A percentile compares a stretch with the other conserved stretches of the same genome.
Evolutionary conservation across 1,140 invertebrate genomes (phyloP).

Genomic region (Cotesia glomerata): DNA sequence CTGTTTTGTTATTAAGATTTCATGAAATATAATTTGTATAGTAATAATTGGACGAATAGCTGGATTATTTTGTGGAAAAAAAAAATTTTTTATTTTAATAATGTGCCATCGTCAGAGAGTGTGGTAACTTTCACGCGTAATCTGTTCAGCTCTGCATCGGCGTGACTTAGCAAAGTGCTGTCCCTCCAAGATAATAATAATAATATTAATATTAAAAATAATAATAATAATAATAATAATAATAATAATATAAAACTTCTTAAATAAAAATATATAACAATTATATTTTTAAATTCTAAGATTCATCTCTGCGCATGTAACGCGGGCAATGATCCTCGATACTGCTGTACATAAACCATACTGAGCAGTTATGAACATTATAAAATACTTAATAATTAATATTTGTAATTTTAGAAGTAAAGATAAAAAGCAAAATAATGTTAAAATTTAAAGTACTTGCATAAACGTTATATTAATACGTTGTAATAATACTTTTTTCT

Average conservation of each 20-base stretch:
- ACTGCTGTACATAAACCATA: slow-evolving; percentile 40
- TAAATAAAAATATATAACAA: slow-evolving; percentile 59
- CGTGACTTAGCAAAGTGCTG: slow-evolving; percentile 61
- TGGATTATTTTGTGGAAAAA: slow-evolving; percentile 9
- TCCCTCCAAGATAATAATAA: slow-evolving; percentile 63
- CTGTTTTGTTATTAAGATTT: neutral
- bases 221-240: slow-evolving; percentile 35
- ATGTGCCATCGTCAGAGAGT: slow-evolving; percentile 62
- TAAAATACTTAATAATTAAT: slow-evolving; percentile 17
- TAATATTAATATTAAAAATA: slow-evolving; percentile 34
- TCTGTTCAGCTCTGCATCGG: slow-evolving; percentile 58
- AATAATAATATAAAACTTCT: slow-evolving; percentile 54
- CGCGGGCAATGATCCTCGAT: slow-evolving; percentile 26
- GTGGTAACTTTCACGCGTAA: slow-evolving; percentile 60
- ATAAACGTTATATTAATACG: slow-evolving; percentile 28
- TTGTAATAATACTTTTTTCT: slow-evolving; percentile 36
- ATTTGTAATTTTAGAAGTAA: slow-evolving; percentile 31
- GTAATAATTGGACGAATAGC: neutral
- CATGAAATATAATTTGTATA: neutral
- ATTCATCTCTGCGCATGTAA: slow-evolving; percentile 60
- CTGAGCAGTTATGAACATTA: slow-evolving; percentile 30
- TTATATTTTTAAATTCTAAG: slow-evolving; percentile 66
- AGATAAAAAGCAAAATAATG: slow-evolving; percentile 23
- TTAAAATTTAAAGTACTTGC: slow-evolving; percentile 20
- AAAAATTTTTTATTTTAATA: slow-evolving; percentile 19